These are phyloP conservation scores for Melanostigma gelatinosum DNA, from an alignment of 2,113 vertebrate genomes.

Conservation along the genomic window DNA sequence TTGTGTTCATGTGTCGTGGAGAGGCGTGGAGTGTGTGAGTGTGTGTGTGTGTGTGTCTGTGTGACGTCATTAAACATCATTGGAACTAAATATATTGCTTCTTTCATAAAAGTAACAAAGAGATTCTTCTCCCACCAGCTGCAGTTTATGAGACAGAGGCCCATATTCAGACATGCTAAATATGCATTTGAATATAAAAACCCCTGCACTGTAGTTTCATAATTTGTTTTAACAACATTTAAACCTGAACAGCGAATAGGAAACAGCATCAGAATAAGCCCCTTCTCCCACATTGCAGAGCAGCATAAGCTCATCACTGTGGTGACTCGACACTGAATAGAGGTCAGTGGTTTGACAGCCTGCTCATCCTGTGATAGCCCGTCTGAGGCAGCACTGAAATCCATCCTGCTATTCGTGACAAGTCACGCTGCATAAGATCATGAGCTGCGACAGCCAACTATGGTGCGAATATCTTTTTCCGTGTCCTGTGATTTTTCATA, in stretches of 20 bases:
- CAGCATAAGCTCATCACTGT: neutral
- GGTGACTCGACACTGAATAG: neutral
- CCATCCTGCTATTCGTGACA: constrained; percentile 12
- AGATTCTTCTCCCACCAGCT: neutral
- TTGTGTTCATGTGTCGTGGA: neutral
- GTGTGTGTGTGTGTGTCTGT: constrained; percentile 9
- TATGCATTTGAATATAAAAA: neutral
- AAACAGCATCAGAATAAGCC: neutral
- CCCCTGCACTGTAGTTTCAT: neutral
- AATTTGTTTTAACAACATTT: neutral
- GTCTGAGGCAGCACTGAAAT: neutral
- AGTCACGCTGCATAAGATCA: constrained; percentile 5
- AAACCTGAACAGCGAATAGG: neutral
- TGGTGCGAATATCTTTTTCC: constrained; percentile 3
- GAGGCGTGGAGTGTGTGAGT: neutral
- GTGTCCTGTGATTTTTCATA: constrained; percentile 27
- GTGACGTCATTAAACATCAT: constrained; percentile 19
- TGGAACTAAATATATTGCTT: neutral
- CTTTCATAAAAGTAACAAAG: neutral
- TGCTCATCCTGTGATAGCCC: constrained; percentile 12
- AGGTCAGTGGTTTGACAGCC: constrained; percentile 1
- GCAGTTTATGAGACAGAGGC: neutral
- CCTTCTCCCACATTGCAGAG: neutral
- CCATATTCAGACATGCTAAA: neutral
- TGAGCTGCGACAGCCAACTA: constrained; percentile 15